These are phyloP conservation scores for Myopa testacea DNA, from an alignment of 2,888 invertebrate species.

Conservation along the genomic window DNA sequence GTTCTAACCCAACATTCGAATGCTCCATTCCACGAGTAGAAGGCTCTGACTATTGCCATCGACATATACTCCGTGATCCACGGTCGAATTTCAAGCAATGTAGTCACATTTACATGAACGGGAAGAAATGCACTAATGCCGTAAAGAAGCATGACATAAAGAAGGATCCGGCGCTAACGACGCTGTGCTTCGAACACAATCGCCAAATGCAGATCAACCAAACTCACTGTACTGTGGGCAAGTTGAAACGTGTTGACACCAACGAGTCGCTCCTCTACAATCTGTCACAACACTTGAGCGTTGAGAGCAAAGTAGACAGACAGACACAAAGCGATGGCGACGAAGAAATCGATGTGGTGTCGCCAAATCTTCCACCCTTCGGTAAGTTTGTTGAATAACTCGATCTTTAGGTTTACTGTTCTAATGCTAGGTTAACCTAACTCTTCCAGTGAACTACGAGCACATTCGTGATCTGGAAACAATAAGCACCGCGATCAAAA, in stretches of 20 bases:
- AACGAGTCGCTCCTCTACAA: conserved; percentile 76
- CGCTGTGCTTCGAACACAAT: conserved; percentile 79
- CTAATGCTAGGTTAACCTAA: not conserved
- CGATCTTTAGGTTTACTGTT: not conserved
- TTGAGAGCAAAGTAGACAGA: conserved; percentile 41
- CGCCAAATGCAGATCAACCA: conserved; percentile 75
- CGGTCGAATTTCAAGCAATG: conserved; percentile 88
- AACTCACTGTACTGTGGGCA: conserved; percentile 72
- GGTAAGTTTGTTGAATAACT: conserved; percentile 66
- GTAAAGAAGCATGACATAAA: conserved; percentile 80
- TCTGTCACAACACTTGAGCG: conserved; percentile 74
- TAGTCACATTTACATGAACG: conserved; percentile 75
- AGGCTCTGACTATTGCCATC: conserved; percentile 81
- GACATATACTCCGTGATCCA: conserved; percentile 87
- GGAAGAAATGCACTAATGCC: conserved; percentile 81
- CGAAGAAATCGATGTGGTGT: conserved; percentile 70
- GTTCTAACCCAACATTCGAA: conserved; percentile 75
- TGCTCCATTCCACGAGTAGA: conserved; percentile 78
- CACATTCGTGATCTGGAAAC: conserved; percentile 70
- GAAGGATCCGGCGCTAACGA: conserved; percentile 74
- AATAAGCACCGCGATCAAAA: conserved; percentile 70
- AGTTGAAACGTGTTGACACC: conserved; percentile 74
- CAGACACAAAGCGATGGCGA: conserved; percentile 58
- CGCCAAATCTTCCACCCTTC: conserved; percentile 73
- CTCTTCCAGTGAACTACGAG: conserved; percentile 58